Conservation (phyloP, 2,113 vertebrate genomes). For the Ibidorhyncha struthersii region DNA sequence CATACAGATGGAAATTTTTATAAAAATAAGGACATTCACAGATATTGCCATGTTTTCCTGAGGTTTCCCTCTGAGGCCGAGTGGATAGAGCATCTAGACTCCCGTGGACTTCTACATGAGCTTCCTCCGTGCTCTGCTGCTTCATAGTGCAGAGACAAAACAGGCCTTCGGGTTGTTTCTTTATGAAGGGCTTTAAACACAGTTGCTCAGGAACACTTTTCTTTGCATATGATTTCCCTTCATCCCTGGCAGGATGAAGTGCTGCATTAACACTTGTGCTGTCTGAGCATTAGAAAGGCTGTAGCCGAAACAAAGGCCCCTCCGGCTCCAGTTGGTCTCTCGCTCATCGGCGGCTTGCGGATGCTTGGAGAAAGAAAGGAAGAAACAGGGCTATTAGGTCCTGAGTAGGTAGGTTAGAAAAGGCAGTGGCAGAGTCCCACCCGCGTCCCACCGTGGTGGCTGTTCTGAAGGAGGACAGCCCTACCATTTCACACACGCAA, state of each 20-base stretch:
- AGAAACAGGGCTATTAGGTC: not conserved
- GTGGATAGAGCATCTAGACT: not conserved
- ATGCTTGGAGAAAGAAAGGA: not conserved
- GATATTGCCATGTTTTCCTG: not conserved
- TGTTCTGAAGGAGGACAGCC: not conserved
- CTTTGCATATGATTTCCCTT: not conserved
- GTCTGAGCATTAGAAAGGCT: not conserved
- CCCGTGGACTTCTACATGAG: not conserved
- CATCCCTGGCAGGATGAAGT: not conserved
- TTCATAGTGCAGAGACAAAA: not conserved
- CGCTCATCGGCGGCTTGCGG: not conserved
- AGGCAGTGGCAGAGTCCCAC: not conserved
- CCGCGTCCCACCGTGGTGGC: accelerated
- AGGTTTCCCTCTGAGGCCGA: not conserved
- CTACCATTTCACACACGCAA: accelerated
- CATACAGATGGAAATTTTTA: not conserved
- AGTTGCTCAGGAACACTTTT: not conserved
- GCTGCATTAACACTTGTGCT: not conserved
- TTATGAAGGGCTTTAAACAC: not conserved
- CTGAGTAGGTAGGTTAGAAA: not conserved
- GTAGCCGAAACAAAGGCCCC: not conserved
- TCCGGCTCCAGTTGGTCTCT: not conserved
- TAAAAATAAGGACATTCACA: not conserved
- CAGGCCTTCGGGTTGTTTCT: not conserved
- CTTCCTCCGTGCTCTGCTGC: not conserved